Evolutionary conservation across 1,140 invertebrate species (phyloP).

Genomic region (Lordiphosa stackelbergi): DNA sequence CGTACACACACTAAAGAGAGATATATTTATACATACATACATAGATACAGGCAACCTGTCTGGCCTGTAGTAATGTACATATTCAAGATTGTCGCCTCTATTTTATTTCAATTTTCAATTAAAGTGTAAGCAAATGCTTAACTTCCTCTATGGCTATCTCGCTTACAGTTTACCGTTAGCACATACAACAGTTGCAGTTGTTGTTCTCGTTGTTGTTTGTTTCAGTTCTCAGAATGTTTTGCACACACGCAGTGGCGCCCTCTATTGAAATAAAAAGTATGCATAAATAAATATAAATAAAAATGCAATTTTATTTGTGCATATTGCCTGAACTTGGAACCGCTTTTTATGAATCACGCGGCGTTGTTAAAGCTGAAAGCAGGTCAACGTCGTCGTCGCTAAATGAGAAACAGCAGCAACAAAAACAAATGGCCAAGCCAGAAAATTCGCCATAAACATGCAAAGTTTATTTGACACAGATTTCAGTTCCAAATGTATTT

Average conservation of each 20-base stretch:
- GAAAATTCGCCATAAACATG: constrained; percentile 62
- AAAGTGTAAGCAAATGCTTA: constrained; percentile 52
- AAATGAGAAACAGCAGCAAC: constrained; percentile 40
- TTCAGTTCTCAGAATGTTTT: constrained; percentile 29
- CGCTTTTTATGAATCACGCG: constrained; percentile 64
- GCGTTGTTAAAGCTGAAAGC: constrained; percentile 22
- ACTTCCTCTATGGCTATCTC: constrained; percentile 49
- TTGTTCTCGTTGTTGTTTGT: constrained; percentile 18
- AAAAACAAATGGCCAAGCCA: constrained; percentile 26
- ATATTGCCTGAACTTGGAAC: constrained; percentile 59
- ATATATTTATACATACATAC: neutral
- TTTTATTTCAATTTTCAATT: constrained; percentile 54
- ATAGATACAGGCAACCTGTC: constrained; percentile 32
- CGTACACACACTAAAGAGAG: constrained; percentile 8
- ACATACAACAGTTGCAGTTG: constrained; percentile 28
- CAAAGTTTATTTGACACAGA: constrained; percentile 71
- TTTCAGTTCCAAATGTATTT: constrained; percentile 12
- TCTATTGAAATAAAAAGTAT: constrained; percentile 9
- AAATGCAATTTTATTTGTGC: constrained; percentile 46
- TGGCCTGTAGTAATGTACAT: constrained; percentile 16
- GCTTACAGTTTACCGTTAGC: constrained; percentile 57
- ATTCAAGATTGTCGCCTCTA: constrained; percentile 16
- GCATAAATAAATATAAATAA: constrained; percentile 38
- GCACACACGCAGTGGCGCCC: constrained; percentile 28
- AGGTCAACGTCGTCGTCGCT: constrained; percentile 39